A percentile compares a stretch with the other conserved stretches of the same genome.
Conservation (phyloP, 1,140 invertebrate genomes). For the Harpegnathos saltator region DNA sequence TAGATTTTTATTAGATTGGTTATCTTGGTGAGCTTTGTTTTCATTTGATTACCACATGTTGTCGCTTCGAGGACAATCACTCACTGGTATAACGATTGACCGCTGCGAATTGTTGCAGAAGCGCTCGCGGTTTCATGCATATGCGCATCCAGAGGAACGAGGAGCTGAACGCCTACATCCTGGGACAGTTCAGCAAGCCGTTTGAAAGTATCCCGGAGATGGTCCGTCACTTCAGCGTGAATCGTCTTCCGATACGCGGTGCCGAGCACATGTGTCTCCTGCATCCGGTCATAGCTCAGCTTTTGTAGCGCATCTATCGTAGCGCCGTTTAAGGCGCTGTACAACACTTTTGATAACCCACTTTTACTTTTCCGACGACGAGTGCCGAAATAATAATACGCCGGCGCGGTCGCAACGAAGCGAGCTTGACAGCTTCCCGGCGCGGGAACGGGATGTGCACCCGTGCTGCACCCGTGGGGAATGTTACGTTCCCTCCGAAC, state of each 20-base stretch:
- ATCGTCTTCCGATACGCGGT: constrained; percentile 96
- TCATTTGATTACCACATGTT: too few relatives aligned
- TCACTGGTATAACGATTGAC: background rate
- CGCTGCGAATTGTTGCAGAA: constrained; percentile 87
- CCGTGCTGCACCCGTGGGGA: background rate
- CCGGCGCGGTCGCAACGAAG: constrained; percentile 28
- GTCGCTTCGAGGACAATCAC: background rate
- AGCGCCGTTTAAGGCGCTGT: constrained; percentile 83
- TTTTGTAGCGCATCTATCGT: constrained; percentile 89
- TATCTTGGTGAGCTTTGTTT: too few relatives aligned
- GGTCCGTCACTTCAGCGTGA: constrained; percentile 96
- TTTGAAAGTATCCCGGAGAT: constrained; percentile 96
- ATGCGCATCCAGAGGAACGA: constrained; percentile 94
- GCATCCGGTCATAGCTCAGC: constrained; percentile 94
- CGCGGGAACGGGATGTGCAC: constrained; percentile 4
- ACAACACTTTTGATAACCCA: constrained; percentile 70
- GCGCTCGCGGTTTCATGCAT: constrained; percentile 97
- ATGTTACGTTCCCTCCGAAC: constrained; percentile 2
- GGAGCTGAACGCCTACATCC: constrained; percentile 91
- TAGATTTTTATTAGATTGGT: too few relatives aligned
- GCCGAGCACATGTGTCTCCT: constrained; percentile 97
- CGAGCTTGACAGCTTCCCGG: background rate
- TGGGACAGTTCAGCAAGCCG: constrained; percentile 96
- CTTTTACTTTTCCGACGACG: constrained; percentile 46
- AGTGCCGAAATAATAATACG: constrained; percentile 33